Evolutionary conservation across 2,888 invertebrate species (phyloP).

Genomic region (Pristionchus maxplancki): DNA sequence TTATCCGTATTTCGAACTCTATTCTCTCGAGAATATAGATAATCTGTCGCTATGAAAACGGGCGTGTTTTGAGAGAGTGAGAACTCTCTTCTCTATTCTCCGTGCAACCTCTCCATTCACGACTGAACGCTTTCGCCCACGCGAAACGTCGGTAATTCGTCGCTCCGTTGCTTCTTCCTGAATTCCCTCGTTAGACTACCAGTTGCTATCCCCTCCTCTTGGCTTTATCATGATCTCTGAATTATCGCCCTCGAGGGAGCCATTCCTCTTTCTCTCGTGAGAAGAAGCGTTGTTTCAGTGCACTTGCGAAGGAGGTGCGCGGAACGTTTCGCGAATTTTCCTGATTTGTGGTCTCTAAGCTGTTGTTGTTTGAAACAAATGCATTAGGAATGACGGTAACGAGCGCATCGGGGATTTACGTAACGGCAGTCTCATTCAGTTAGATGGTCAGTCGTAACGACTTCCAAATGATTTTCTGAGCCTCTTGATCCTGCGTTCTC

Average conservation of each 20-base stretch:
- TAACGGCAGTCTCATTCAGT: too few species aligned
- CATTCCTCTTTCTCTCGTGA: neutral
- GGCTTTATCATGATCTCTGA: slow-evolving; percentile 31
- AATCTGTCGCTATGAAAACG: neutral
- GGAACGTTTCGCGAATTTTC: neutral
- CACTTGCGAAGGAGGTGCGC: neutral
- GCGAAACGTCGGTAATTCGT: neutral
- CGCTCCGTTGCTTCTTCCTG: too few species aligned
- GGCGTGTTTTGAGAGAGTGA: neutral
- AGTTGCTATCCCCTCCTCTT: neutral
- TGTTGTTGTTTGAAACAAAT: too few species aligned
- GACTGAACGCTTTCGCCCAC: neutral
- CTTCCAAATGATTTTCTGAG: too few species aligned
- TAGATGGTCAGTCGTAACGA: neutral
- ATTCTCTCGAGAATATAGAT: too few species aligned
- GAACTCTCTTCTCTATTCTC: neutral
- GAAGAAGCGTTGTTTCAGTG: neutral
- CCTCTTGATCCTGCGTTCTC: too few species aligned
- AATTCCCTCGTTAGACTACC: too few species aligned
- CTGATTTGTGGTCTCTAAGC: neutral
- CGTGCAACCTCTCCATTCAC: neutral
- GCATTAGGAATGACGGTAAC: too few species aligned
- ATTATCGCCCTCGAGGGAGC: neutral
- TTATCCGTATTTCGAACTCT: too few species aligned
- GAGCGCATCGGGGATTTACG: too few species aligned